These are phyloP conservation scores for Salminus brasiliensis DNA, from an alignment of 2,113 vertebrate species.

Conservation along the genomic window DNA sequence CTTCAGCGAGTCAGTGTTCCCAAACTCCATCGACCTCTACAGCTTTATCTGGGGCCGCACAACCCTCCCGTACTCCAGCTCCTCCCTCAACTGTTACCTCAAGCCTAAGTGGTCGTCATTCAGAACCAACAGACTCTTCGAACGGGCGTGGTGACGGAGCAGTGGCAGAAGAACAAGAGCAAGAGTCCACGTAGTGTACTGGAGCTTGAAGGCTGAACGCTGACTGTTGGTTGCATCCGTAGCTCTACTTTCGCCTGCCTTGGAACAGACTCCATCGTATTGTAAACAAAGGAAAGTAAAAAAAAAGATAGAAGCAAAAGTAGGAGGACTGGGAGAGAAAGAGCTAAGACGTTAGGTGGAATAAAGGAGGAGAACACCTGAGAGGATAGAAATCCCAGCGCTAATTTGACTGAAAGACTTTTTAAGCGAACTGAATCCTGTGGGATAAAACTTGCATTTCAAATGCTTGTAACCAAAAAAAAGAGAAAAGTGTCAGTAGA, in stretches of 20 bases:
- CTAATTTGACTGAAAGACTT: slow-evolving; percentile 75
- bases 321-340: slow-evolving; percentile 52
- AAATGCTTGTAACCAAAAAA: slow-evolving; percentile 99
- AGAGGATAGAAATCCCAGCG: slow-evolving; percentile 35
- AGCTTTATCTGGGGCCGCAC: slow-evolving; percentile 72
- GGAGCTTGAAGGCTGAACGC: slow-evolving; percentile 33
- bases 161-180: slow-evolving; percentile 81
- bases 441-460: slow-evolving; percentile 97
- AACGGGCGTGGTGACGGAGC: slow-evolving; percentile 84
- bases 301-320: slow-evolving; percentile 76
- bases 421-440: slow-evolving; percentile 86
- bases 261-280: slow-evolving; percentile 89
- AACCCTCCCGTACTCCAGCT: slow-evolving; percentile 70
- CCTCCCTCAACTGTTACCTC: slow-evolving; percentile 88
- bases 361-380: slow-evolving; percentile 11
- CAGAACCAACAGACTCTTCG: slow-evolving; percentile 90
- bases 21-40: slow-evolving; percentile 70
- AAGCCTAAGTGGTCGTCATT: slow-evolving; percentile 89
- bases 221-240: slow-evolving; percentile 82
- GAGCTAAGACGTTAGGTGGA: slow-evolving; percentile 22
- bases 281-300: slow-evolving; percentile 82
- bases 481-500: slow-evolving; percentile 89
- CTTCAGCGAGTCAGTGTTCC: slow-evolving; percentile 77
- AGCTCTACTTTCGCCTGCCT: slow-evolving; percentile 86
- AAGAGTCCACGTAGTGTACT: slow-evolving; percentile 69